Percentiles rank a stretch among this genome's conserved stretches.
These are phyloP conservation scores for Protobothrops flavoviridis DNA, from an alignment of 2,113 vertebrate species.

Conservation along the genomic window DNA sequence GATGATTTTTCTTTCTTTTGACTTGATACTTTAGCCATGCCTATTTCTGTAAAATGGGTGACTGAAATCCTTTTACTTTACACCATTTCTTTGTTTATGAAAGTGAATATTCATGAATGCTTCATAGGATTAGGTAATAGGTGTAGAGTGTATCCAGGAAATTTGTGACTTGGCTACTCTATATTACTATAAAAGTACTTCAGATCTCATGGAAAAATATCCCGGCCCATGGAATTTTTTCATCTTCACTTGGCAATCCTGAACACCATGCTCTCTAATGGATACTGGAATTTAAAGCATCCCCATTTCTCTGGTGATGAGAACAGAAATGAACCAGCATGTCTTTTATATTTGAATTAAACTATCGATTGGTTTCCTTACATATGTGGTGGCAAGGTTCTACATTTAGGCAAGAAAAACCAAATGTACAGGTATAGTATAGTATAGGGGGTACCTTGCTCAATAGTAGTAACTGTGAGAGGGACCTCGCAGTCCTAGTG, in stretches of 20 bases:
- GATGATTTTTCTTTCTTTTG: neutral
- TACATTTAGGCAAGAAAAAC: too few relatives aligned
- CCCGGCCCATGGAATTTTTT: neutral
- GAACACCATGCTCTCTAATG: rapidly evolving
- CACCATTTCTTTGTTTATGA: neutral
- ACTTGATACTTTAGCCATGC: neutral
- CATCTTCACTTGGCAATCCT: neutral
- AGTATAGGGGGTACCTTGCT: too few relatives aligned
- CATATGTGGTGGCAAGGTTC: neutral
- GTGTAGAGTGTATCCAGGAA: neutral
- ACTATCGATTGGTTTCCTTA: neutral
- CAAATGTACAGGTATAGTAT: too few relatives aligned
- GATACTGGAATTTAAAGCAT: neutral
- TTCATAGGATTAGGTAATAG: neutral
- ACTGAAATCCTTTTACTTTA: neutral
- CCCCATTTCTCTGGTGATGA: neutral
- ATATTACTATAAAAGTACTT: neutral
- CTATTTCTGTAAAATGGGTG: neutral
- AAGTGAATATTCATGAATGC: neutral
- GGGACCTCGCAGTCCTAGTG: too few relatives aligned
- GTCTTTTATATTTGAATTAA: neutral
- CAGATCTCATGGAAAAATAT: neutral
- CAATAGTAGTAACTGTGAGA: too few relatives aligned
- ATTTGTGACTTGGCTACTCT: neutral
- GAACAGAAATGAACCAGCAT: neutral